These are phyloP conservation scores for Micromys minutus DNA, from an alignment of 2,113 vertebrate genomes.

Conservation along the genomic window DNA sequence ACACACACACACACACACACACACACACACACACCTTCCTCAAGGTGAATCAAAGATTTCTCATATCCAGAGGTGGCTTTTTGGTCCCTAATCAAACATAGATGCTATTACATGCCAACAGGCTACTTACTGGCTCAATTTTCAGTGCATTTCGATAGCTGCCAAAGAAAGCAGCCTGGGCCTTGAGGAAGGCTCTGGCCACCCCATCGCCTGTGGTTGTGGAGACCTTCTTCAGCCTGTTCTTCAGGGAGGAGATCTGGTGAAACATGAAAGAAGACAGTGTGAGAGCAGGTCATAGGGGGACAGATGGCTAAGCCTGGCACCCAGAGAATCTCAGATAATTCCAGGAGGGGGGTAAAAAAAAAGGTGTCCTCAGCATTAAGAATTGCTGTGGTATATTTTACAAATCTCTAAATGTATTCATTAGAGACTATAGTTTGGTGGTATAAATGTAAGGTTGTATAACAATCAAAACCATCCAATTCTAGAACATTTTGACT, in stretches of 20 bases:
- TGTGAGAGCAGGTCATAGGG: slow-evolving; percentile 25
- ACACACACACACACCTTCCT: background rate
- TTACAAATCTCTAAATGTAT: slow-evolving; percentile 35
- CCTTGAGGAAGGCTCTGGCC: slow-evolving; percentile 95
- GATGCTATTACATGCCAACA: background rate
- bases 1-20: too few species aligned
- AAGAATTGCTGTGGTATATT: slow-evolving; percentile 18
- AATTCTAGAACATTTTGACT: background rate
- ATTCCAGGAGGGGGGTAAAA: background rate
- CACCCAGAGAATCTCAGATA: background rate
- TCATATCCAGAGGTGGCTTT: background rate
- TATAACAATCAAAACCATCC: background rate
- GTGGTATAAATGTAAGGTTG: background rate
- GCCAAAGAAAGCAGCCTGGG: slow-evolving; percentile 95
- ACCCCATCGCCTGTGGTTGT: slow-evolving; percentile 95
- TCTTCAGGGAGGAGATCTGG: slow-evolving; percentile 96
- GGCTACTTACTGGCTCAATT: slow-evolving; percentile 93
- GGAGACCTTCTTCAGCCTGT: slow-evolving; percentile 95
- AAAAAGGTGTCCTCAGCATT: background rate
- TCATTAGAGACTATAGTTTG: background rate
- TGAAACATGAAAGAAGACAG: slow-evolving; percentile 50
- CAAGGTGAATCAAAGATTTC: background rate
- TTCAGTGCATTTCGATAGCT: slow-evolving; percentile 97
- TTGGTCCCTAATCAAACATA: background rate
- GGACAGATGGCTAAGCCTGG: background rate